Evolutionary conservation across 2,113 vertebrate species (phyloP).

Genomic region (Colistium nudipinnis): DNA sequence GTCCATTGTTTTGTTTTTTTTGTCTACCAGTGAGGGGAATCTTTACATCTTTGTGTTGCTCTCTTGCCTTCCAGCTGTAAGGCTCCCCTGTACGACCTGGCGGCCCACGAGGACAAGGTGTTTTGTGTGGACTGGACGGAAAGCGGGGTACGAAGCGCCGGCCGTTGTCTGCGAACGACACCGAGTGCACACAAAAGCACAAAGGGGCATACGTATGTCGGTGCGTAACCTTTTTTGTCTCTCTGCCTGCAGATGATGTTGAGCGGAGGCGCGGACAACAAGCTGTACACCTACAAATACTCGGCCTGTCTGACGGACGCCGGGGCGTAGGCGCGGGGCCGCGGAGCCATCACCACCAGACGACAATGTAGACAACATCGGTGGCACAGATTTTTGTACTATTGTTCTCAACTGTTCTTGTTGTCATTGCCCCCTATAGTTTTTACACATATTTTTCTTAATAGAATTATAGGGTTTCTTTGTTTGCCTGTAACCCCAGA

Average conservation of each 20-base stretch:
- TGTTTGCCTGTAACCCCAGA: slow-evolving; percentile 33
- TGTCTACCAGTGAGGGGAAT: not conserved
- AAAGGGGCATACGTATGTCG: no score
- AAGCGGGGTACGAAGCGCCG: slow-evolving; percentile 85
- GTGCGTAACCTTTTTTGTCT: not conserved
- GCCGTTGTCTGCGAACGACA: no score
- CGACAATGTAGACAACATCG: slow-evolving; percentile 1
- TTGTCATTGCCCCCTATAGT: not conserved
- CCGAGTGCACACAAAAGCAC: no score
- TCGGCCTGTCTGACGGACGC: slow-evolving; percentile 84
- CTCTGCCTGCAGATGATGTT: slow-evolving; percentile 86
- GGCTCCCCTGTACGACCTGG: slow-evolving; percentile 94
- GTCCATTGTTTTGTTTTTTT: no score
- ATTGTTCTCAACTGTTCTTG: not conserved
- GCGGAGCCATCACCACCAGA: not conserved
- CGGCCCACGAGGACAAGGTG: slow-evolving; percentile 98
- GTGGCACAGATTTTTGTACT: slow-evolving; percentile 9
- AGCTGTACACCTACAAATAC: slow-evolving; percentile 94
- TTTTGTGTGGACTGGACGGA: slow-evolving; percentile 97
- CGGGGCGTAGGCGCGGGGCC: slow-evolving; percentile 83
- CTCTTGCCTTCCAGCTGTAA: slow-evolving; percentile 85
- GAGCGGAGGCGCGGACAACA: slow-evolving; percentile 98
- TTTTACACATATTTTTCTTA: slow-evolving; percentile 49
- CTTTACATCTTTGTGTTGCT: not conserved
- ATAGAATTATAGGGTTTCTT: slow-evolving; percentile 14